A percentile compares a stretch with the other conserved stretches of the same genome.
Evolutionary conservation across 2,113 vertebrate genomes (phyloP).

Genomic region (Protobothrops mucrosquamatus): DNA sequence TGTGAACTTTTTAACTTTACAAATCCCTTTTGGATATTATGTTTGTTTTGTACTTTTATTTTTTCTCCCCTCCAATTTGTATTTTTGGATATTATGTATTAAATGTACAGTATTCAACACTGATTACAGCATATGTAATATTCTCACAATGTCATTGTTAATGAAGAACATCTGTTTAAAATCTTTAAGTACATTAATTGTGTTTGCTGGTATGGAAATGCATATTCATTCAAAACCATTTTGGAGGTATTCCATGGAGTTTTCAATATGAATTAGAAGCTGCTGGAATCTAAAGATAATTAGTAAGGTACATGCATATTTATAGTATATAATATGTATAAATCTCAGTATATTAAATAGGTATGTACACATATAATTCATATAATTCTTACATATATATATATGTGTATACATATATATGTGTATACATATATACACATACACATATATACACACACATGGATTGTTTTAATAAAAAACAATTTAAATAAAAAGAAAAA

Average conservation of each 20-base stretch:
- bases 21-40: constrained; percentile 26
- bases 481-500: not conserved
- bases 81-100: not conserved
- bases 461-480: not conserved
- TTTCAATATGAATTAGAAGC: not conserved
- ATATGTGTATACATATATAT: too few relatives aligned
- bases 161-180: constrained; percentile 13
- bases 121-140: not conserved
- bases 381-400: not conserved
- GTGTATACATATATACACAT: not conserved
- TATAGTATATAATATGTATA: not conserved
- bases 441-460: not conserved
- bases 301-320: not conserved
- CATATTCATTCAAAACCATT: constrained; percentile 16
- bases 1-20: constrained; percentile 23
- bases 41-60: constrained; percentile 10
- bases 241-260: not conserved
- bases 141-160: constrained; percentile 5
- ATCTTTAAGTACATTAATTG: constrained; percentile 21
- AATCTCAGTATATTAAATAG: not conserved
- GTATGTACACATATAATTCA: not conserved
- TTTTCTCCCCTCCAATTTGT: not conserved
- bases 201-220: not conserved
- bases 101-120: constrained; percentile 1
- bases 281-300: constrained; percentile 13